Conservation (phyloP, 2,888 invertebrate genomes). For the Metellina segmentata region DNA sequence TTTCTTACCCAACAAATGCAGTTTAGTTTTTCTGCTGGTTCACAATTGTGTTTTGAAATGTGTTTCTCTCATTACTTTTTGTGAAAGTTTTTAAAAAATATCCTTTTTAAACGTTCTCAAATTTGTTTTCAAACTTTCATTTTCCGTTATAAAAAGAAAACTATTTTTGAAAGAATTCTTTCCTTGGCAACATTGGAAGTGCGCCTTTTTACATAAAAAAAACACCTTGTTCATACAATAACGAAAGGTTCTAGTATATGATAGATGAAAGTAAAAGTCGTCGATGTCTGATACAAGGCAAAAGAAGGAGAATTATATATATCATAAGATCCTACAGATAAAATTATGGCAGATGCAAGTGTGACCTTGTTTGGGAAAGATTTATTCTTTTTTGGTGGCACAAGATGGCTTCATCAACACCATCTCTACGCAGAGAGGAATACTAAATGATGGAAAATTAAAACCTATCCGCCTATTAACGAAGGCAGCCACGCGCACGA, state of each 20-base stretch:
- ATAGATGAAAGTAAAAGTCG: constrained; percentile 19
- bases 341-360: constrained; percentile 48
- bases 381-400: constrained; percentile 18
- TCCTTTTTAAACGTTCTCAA: too few relatives aligned
- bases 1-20: too few relatives aligned
- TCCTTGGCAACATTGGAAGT: too few relatives aligned
- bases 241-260: neutral
- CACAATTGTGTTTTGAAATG: too few relatives aligned
- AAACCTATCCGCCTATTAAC: constrained; percentile 37
- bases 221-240: too few relatives aligned
- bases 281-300: neutral
- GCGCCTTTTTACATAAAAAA: too few relatives aligned
- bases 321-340: neutral
- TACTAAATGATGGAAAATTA: constrained; percentile 39
- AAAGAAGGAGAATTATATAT: neutral
- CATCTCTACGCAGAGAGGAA: constrained; percentile 28
- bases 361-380: constrained; percentile 52
- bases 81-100: too few relatives aligned
- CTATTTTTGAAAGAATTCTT: too few relatives aligned
- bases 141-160: too few relatives aligned
- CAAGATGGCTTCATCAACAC: constrained; percentile 53
- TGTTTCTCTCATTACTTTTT: too few relatives aligned
- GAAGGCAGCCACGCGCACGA: constrained; percentile 1
- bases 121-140: too few relatives aligned
- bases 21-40: too few relatives aligned